phyloP scores from a whole-genome alignment of 1,140 invertebrate species.

The Agrypnia vestita region DNA sequence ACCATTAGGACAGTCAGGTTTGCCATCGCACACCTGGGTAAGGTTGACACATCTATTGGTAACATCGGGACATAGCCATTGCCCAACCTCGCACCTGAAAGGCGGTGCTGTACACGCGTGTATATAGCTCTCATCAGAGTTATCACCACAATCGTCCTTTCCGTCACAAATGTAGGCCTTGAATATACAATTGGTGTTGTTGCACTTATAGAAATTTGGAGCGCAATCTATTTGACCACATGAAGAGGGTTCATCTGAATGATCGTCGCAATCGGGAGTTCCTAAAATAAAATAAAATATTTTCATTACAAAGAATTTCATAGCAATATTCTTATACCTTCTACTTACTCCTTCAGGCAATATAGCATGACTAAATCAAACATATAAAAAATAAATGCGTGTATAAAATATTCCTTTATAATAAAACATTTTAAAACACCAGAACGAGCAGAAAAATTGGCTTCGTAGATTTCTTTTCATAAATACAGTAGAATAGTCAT shows the following conservation, averaged over 20 bases:
- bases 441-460: too few species aligned
- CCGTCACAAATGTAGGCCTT: conserved; percentile 97
- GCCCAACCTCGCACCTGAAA: conserved; percentile 82
- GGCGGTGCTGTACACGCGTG: conserved; percentile 85
- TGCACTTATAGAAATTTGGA: conserved; percentile 87
- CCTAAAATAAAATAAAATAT: conserved; percentile 58
- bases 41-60: conserved; percentile 85
- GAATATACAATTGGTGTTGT: conserved; percentile 93
- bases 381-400: too few species aligned
- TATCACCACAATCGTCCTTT: conserved; percentile 95
- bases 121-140: conserved; percentile 89
- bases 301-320: too few species aligned
- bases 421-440: too few species aligned
- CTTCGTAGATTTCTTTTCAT: too few species aligned
- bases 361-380: too few species aligned
- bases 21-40: conserved; percentile 88
- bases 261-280: conserved; percentile 92
- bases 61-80: conserved; percentile 90
- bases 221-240: conserved; percentile 87
- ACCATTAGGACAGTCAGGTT: conserved; percentile 91
- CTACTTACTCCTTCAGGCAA: too few species aligned
- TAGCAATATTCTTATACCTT: too few species aligned
- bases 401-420: too few species aligned
- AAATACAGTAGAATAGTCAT: too few species aligned
- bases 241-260: conserved; percentile 89